Evolutionary conservation across 2,888 invertebrate species (phyloP).

Genomic region (Bembecia ichneumoniformis): DNA sequence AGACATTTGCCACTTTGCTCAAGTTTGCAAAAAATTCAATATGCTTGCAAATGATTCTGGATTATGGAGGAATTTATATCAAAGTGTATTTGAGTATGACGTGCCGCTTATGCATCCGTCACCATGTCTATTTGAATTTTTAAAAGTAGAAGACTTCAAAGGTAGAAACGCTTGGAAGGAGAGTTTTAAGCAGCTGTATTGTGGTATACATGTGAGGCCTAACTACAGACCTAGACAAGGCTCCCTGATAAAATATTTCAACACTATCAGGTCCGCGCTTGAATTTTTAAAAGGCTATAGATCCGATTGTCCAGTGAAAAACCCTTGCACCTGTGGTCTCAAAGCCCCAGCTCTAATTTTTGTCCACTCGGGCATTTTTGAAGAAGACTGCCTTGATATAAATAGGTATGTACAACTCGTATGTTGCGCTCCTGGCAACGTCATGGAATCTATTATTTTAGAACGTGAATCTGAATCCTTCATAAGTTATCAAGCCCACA

Average conservation of each 20-base stretch:
- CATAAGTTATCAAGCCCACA: neutral
- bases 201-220: neutral
- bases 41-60: neutral
- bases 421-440: neutral
- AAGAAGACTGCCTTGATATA: neutral
- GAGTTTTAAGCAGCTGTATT: neutral
- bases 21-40: neutral
- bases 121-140: neutral
- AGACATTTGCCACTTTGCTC: neutral
- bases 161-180: neutral
- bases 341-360: neutral
- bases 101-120: neutral
- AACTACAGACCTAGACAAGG: neutral
- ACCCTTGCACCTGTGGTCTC: neutral
- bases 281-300: neutral
- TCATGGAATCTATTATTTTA: neutral
- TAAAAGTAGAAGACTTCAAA: neutral
- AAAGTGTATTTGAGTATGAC: neutral
- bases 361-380: neutral
- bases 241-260: neutral
- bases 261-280: neutral
- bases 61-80: neutral
- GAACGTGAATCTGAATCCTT: neutral
- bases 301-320: neutral
- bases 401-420: neutral